phyloP scores from a whole-genome alignment of 2,113 vertebrate species.

The Ptilorrhoa leucosticta region DNA sequence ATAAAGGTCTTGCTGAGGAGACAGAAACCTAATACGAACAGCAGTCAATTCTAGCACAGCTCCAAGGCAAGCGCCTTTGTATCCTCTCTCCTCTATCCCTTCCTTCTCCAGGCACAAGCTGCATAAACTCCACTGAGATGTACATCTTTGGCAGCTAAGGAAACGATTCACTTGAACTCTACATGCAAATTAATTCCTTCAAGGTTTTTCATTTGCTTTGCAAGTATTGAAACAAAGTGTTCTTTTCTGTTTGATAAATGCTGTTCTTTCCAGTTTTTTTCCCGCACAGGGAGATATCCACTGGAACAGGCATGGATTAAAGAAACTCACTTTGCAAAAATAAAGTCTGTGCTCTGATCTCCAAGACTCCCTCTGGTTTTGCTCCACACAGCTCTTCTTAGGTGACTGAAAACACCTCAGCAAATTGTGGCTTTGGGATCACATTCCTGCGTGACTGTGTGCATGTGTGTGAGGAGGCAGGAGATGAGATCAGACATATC shows the following conservation, averaged over 20 bases:
- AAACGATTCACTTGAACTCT: neutral
- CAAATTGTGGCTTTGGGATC: neutral
- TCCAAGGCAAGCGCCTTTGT: fast-evolving
- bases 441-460: neutral
- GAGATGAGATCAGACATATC: neutral
- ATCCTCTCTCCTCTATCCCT: neutral
- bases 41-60: neutral
- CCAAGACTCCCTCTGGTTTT: neutral
- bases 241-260: neutral
- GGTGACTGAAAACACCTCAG: neutral
- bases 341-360: neutral
- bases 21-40: neutral
- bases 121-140: neutral
- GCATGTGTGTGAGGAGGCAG: neutral
- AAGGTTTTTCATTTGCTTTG: neutral
- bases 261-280: neutral
- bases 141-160: neutral
- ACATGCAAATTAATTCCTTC: neutral
- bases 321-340: neutral
- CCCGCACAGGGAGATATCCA: neutral
- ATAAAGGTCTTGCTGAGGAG: neutral
- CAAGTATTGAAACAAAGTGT: neutral
- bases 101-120: neutral
- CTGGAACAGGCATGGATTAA: neutral
- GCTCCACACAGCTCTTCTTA: neutral